Base-by-base conservation (phyloP, 1,140 invertebrate genomes). In the Hypsibius dujardini region DNA sequence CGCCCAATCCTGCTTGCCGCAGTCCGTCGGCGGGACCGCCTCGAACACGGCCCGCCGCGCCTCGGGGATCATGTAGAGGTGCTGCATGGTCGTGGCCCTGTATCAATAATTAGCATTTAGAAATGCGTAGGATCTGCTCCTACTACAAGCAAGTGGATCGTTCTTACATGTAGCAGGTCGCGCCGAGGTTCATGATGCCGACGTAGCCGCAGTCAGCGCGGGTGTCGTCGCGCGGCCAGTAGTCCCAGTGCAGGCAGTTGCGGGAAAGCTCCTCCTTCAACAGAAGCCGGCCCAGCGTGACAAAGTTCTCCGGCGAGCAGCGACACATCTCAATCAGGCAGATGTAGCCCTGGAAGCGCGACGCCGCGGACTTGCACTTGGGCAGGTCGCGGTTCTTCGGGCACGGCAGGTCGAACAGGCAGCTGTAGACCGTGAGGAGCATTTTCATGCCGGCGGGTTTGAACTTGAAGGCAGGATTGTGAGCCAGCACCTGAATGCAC, bases 1-100 rank as follows among this genome's bases (percentile, higher is more conserved):
- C 62, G 62, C 12, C 42, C 12, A 12, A 45, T 42, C 45, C 62
- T 67, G 12, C 3, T 3, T 3, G 7, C 45, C 62, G 28, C 28
- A 28, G 28, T 28, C 28, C 28, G 28, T 28, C 12, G 12, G 3
- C 12, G 62, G 62, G 12, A 7, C 3, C 1, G 87, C 86, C 7
- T 83, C 82, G 45, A 96, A 76, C 71, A 96, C 87, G 0, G 90
- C 88, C 47, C 86, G 84, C 71, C 92, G 81, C 0, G 90, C 89
- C 76, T 90, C 87, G 2, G 91, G 92, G 85, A 95, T 92, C 92
- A 95, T 95, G 76, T 91, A 95, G 46, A 95, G 79, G 80, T 95
- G 92, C 78, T 96, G 92, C 85, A 95, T 91, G 77, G 90, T 94
- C 42, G 92, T 92, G 1, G 92, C 92, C 90, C 95, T 92, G 78